Percentiles rank a stretch among this genome's conserved stretches.
Conservation (phyloP, 2,113 vertebrate species). For the Saccopteryx leptura region DNA sequence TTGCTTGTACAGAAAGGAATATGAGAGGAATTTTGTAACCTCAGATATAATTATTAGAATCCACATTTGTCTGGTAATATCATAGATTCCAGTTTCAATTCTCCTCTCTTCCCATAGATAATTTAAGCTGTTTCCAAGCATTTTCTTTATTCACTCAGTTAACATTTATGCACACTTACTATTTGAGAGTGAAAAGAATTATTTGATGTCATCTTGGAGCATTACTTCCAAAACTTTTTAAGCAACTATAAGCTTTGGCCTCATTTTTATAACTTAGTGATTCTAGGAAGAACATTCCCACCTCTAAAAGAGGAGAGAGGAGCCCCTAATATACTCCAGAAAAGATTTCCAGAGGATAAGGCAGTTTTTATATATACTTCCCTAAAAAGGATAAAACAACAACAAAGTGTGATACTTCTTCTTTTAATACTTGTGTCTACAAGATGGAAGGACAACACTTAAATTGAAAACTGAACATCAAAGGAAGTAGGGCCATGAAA, state of each 20-base stretch:
- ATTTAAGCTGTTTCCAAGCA: not conserved
- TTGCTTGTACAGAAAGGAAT: slow-evolving; percentile 29
- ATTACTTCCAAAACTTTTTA: not conserved
- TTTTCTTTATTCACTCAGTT: not conserved
- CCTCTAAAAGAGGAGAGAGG: not conserved
- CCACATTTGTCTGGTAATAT: not conserved
- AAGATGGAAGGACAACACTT: not conserved
- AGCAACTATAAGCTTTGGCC: slow-evolving; percentile 16
- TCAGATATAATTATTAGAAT: not conserved
- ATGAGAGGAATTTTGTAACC: not conserved
- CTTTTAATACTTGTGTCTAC: not conserved
- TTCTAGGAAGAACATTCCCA: slow-evolving; percentile 28
- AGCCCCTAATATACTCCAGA: not conserved
- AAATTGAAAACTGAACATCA: slow-evolving; percentile 10
- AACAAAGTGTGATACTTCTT: not conserved
- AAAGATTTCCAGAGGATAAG: slow-evolving; percentile 51
- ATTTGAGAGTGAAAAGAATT: slow-evolving; percentile 1
- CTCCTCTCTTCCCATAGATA: slow-evolving; percentile 11
- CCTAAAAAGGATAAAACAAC: not conserved
- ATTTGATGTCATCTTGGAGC: not conserved
- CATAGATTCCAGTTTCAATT: not conserved
- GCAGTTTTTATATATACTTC: not conserved
- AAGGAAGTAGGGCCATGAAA: slow-evolving; percentile 8
- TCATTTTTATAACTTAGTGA: slow-evolving; percentile 17
- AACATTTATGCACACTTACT: slow-evolving; percentile 10